These are phyloP conservation scores for Gephyroberyx darwinii DNA, from an alignment of 2,797 vertebrate genomes.

Conservation along the genomic window DNA sequence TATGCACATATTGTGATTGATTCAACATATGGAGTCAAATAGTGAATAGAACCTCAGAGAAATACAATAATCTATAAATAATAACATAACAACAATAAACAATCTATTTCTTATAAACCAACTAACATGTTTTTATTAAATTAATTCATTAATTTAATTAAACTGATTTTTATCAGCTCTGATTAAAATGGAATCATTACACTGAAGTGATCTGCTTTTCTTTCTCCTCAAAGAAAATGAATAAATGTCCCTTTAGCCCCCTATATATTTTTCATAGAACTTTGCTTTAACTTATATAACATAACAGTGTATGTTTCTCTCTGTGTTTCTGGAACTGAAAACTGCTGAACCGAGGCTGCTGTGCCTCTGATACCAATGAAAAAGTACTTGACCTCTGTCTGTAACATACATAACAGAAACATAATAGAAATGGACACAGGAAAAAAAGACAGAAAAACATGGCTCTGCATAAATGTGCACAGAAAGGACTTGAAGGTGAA, in stretches of 20 bases:
- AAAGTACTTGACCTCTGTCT: neutral
- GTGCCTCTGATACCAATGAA: slow-evolving; percentile 1
- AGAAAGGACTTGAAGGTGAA: slow-evolving; percentile 27
- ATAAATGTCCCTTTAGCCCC: neutral
- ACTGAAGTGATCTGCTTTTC: no score
- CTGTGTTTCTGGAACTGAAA: slow-evolving; percentile 24
- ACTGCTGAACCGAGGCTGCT: neutral
- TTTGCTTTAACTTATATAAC: neutral
- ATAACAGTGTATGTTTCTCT: neutral
- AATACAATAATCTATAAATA: neutral
- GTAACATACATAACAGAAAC: neutral
- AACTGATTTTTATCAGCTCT: no score
- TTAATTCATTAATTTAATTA: no score
- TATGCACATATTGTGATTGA: neutral
- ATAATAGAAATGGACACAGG: slow-evolving; percentile 6
- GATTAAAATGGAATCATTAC: neutral
- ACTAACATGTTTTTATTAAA: no score
- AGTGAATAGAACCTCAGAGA: neutral
- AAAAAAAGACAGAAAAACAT: slow-evolving; percentile 20
- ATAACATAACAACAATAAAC: no score
- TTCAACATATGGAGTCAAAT: neutral
- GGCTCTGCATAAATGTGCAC: neutral
- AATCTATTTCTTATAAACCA: no score
- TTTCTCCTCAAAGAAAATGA: no score
- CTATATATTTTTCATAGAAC: neutral